Conservation (phyloP, 1,140 invertebrate species). For the Scaptomyza montana region DNA sequence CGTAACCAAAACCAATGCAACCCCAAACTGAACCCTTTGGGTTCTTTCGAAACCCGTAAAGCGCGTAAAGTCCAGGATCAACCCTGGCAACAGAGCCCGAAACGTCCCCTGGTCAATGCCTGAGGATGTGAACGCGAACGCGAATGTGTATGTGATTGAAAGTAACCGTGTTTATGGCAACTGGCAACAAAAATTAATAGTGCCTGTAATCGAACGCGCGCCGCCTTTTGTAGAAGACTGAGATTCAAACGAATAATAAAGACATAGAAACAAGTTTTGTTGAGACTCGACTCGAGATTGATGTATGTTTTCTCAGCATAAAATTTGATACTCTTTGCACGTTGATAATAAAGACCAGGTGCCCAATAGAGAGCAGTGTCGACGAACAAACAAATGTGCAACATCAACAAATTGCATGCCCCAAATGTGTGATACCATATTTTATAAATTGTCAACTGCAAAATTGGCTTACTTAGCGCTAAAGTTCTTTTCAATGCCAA, state of each 20-base stretch:
- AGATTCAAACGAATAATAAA: too few species aligned
- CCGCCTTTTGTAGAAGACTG: neutral
- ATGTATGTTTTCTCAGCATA: neutral
- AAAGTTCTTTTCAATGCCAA: conserved; percentile 1
- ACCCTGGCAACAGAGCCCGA: neutral
- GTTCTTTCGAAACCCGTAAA: neutral
- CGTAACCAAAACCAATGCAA: conserved; percentile 52
- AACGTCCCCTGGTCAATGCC: conserved; percentile 25
- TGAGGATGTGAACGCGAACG: neutral
- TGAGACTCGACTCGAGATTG: neutral
- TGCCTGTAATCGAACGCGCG: conserved; percentile 38
- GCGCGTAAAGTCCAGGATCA: conserved; percentile 11
- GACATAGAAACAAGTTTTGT: conserved; percentile 38
- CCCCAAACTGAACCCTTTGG: conserved; percentile 35
- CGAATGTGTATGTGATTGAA: neutral
- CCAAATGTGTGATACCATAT: conserved; percentile 42
- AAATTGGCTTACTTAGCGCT: conserved; percentile 44
- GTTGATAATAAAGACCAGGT: conserved; percentile 22
- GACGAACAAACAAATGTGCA: conserved; percentile 17
- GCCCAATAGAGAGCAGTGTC: neutral
- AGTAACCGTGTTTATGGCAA: neutral
- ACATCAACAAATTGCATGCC: conserved; percentile 40
- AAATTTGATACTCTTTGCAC: conserved; percentile 33
- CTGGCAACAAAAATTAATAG: conserved; percentile 22
- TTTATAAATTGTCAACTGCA: neutral